Conservation (phyloP, 1,140 invertebrate genomes). For the Octopus bimaculoides region DNA sequence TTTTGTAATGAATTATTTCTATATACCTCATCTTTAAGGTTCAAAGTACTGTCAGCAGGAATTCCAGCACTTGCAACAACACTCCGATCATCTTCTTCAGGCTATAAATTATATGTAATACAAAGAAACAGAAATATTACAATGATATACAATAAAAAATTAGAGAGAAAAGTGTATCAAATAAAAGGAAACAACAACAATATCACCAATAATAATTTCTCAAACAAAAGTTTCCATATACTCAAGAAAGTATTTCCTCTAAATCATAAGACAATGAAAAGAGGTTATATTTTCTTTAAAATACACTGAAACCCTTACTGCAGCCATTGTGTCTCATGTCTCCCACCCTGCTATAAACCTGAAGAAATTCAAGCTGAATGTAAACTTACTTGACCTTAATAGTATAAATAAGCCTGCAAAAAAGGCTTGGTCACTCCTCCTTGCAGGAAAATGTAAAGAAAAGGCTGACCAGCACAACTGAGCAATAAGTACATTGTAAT, state of each 20-base stretch:
- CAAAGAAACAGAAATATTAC: background rate
- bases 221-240: slow-evolving; percentile 18
- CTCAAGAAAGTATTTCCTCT: slow-evolving; percentile 11
- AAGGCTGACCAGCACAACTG: too few species aligned
- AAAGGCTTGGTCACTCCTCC: too few species aligned
- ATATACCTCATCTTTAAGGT: slow-evolving; percentile 10
- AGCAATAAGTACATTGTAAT: too few species aligned
- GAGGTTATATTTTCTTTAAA: too few species aligned
- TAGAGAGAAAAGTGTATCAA: background rate
- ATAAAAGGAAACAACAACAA: background rate
- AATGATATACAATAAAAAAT: background rate
- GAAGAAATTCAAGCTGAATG: too few species aligned
- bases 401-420: too few species aligned
- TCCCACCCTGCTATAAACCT: too few species aligned
- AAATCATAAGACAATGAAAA: slow-evolving; percentile 43
- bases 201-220: background rate
- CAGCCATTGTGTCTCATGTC: too few species aligned
- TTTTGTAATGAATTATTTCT: too few species aligned
- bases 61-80: background rate
- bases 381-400: too few species aligned
- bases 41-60: background rate
- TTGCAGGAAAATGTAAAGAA: too few species aligned
- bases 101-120: background rate
- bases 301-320: too few species aligned
- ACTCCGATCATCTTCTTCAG: background rate